Percentiles rank a stretch among this genome's conserved stretches.
phyloP scores from a whole-genome alignment of 2,797 vertebrate species.

The Gobionotothen gibberifrons region DNA sequence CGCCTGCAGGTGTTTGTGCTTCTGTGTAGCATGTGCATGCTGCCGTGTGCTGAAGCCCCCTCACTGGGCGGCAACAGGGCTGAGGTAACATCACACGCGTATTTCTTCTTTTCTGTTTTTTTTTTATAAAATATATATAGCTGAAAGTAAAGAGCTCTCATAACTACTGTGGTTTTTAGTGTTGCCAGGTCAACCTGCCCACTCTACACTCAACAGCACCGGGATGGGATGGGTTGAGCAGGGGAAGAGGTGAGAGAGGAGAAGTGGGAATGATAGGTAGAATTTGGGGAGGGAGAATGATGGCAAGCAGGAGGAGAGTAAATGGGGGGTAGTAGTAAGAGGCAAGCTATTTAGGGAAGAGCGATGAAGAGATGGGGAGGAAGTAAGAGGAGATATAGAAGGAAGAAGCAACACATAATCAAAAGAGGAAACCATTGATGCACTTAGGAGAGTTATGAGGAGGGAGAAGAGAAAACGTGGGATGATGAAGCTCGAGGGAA shows the following conservation, averaged over 20 bases:
- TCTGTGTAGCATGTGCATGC: constrained; percentile 44
- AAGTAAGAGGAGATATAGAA: constrained; percentile 9
- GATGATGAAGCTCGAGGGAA: constrained; percentile 18
- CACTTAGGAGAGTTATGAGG: constrained; percentile 10
- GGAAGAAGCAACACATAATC: constrained; percentile 17
- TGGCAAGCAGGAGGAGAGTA: constrained; percentile 24
- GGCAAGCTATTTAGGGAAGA: neutral
- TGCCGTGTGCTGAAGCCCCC: constrained; percentile 65
- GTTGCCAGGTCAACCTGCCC: constrained; percentile 79
- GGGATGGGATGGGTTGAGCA: constrained; percentile 69
- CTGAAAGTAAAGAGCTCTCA: constrained; percentile 74
- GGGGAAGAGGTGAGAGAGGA: constrained; percentile 67
- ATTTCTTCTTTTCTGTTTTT: constrained; percentile 27
- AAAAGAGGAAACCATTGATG: constrained; percentile 17
- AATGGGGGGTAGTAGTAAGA: neutral
- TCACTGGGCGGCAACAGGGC: constrained; percentile 66
- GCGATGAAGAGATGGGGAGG: neutral
- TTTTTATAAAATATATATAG: constrained; percentile 63
- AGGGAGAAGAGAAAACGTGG: constrained; percentile 12
- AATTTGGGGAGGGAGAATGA: constrained; percentile 38
- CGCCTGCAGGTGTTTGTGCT: constrained; percentile 51
- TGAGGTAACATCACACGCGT: constrained; percentile 70
- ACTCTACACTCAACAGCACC: constrained; percentile 74
- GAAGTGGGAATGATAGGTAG: constrained; percentile 57
- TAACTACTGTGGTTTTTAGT: constrained; percentile 69